Evolutionary conservation across 2,797 vertebrate species (phyloP), one percentile per base, ranked within the genome.

Genomic region (Tadarida brasiliensis): DNA sequence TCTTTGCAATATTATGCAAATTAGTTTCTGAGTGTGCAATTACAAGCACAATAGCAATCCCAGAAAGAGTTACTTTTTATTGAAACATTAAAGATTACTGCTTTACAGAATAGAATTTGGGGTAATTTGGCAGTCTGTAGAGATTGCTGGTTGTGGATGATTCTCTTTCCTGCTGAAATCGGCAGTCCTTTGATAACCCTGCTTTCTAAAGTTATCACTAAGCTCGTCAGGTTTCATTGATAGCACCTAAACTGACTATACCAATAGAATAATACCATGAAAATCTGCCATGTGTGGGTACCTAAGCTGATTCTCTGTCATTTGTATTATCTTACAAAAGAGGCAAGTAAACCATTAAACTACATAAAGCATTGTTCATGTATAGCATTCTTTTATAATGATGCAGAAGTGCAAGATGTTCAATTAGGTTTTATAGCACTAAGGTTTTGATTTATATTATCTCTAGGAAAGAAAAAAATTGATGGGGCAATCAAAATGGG

Each of bases 71-170:
- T 97, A 92, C 93, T 94, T 97, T 97, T 98, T 98, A 97, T 97
- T 95, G 96, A 78, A 95, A 96, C 97, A 97, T 97, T 97, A 98
- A 97, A 96, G 96, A 95, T 97, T 97, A 96, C 94, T 96, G 94
- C 96, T 87, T 94, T 95, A 68, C 89, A 96, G 93, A 93, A 96
- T 94, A 95, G 93, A 54, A 94, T 94, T 96, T 97, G 80, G 84
- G 96, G 89, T 96, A 95, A 96, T 98, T 97, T 97, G 94, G 95
- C 81, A 89, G 93, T 93, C 94, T 92, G 24, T 65, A 44, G 96
- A 96, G 96, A 97, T 82, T 97, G 87, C 84, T 77, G 91, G 93
- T 96, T 96, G 91, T 68, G 54, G 67, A 96, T 94, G 94, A 81
- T 80, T 94, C 47, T 70, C 71, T 95, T 97, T 96, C 95, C 90